Percentiles rank a stretch among this genome's conserved stretches.
Conservation (phyloP, 1,140 invertebrate species). For the Aphelenchoides fujianensis region DNA sequence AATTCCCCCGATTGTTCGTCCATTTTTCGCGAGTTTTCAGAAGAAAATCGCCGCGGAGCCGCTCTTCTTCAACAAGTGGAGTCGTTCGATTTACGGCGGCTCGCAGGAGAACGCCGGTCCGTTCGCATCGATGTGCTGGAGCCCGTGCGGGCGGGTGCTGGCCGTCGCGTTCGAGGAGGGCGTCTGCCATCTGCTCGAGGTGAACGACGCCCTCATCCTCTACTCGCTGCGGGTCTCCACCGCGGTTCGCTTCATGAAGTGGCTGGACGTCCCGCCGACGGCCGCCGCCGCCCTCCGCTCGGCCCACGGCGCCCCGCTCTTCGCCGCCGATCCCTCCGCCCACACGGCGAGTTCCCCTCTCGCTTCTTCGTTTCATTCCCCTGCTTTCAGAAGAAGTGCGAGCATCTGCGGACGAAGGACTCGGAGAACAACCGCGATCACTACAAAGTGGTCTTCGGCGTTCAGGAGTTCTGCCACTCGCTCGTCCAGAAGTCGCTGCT, state of each 20-base stretch:
- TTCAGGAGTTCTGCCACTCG: constrained; percentile 11
- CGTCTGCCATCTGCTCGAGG: constrained; percentile 3
- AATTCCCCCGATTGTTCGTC: too few species aligned
- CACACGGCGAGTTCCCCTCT: neutral
- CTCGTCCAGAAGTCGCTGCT: neutral
- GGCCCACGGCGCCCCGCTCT: neutral
- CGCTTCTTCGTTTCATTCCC: neutral
- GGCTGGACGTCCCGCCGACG: neutral
- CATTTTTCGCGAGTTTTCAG: constrained; percentile 5
- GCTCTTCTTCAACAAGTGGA: constrained; percentile 5
- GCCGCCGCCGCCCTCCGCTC: neutral
- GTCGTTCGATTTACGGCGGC: neutral
- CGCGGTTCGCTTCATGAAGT: neutral
- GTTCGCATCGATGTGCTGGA: neutral
- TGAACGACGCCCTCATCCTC: constrained; percentile 8
- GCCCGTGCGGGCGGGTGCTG: neutral
- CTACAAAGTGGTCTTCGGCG: constrained; percentile 5
- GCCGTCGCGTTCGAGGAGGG: constrained; percentile 1
- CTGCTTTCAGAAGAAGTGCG: neutral
- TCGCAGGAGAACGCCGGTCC: neutral
- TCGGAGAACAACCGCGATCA: neutral
- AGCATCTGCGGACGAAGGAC: neutral
- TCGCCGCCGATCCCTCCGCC: neutral
- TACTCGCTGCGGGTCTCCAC: neutral
- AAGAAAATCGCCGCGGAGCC: neutral